Evolutionary conservation across 2,113 vertebrate species (phyloP).

Genomic region (Phyllostomus hastatus): DNA sequence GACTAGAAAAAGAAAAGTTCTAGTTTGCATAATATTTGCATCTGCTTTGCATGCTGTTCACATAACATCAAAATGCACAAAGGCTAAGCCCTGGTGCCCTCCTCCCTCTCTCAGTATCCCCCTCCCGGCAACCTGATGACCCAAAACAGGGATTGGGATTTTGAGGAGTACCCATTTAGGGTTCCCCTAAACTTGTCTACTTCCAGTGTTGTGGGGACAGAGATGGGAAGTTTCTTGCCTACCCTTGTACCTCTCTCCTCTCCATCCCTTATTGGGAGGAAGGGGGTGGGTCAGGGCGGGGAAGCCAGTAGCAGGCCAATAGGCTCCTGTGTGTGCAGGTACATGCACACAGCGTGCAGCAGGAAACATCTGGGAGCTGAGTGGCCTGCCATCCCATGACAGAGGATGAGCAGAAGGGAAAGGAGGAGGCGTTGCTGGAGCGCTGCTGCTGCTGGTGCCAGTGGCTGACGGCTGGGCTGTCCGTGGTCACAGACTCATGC

Average conservation of each 20-base stretch:
- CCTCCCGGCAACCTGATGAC: neutral
- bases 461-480: neutral
- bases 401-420: neutral
- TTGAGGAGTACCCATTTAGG: neutral
- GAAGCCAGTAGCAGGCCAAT: neutral
- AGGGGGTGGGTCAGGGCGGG: neutral
- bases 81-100: neutral
- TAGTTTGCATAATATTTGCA: conserved; percentile 63
- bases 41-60: conserved; percentile 52
- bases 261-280: neutral
- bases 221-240: neutral
- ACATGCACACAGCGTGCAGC: neutral
- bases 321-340: neutral
- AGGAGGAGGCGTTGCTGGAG: neutral
- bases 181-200: neutral
- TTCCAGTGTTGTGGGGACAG: neutral
- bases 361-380: conserved; percentile 19
- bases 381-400: neutral
- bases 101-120: neutral
- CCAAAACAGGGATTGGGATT: neutral
- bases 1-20: conserved; percentile 49
- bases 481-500: neutral
- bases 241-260: neutral
- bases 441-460: neutral
- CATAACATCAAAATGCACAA: conserved; percentile 38